These are phyloP conservation scores for Diloba caeruleocephala DNA, from an alignment of 2,888 invertebrate species.

Conservation along the genomic window DNA sequence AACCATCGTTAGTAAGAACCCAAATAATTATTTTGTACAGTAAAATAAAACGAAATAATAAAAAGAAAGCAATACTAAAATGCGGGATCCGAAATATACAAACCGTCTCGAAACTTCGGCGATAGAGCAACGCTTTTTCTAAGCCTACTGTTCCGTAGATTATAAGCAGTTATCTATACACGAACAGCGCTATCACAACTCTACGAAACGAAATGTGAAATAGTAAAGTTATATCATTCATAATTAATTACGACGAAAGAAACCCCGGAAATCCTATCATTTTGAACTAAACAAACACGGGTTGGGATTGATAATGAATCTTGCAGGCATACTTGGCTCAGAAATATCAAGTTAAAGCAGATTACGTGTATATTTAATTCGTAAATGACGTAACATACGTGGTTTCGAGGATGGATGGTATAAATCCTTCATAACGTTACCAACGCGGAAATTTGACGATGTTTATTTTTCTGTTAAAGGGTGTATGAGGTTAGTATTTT, in stretches of 20 bases:
- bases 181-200: not conserved
- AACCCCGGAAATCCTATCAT: slow-evolving; percentile 5
- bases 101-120: not conserved
- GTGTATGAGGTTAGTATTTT: slow-evolving; percentile 7
- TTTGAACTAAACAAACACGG: slow-evolving; percentile 16
- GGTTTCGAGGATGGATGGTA: slow-evolving; percentile 43
- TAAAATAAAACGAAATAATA: no score
- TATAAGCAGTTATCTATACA: not conserved
- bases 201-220: slow-evolving; percentile 36
- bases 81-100: no score
- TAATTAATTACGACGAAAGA: slow-evolving; percentile 23
- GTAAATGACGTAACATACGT: slow-evolving; percentile 40
- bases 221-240: slow-evolving; percentile 10
- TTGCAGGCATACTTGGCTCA: slow-evolving; percentile 55
- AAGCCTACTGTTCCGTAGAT: slow-evolving; percentile 1
- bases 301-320: slow-evolving; percentile 54
- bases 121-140: not conserved
- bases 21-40: no score
- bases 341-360: slow-evolving; percentile 63
- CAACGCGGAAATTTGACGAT: slow-evolving; percentile 23
- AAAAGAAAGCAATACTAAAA: no score
- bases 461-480: slow-evolving; percentile 30
- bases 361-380: slow-evolving; percentile 73
- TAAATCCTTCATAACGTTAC: slow-evolving; percentile 63
- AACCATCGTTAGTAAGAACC: no score